phyloP scores from a whole-genome alignment of 1,140 invertebrate genomes.

The Psilanteris sp. region DNA sequence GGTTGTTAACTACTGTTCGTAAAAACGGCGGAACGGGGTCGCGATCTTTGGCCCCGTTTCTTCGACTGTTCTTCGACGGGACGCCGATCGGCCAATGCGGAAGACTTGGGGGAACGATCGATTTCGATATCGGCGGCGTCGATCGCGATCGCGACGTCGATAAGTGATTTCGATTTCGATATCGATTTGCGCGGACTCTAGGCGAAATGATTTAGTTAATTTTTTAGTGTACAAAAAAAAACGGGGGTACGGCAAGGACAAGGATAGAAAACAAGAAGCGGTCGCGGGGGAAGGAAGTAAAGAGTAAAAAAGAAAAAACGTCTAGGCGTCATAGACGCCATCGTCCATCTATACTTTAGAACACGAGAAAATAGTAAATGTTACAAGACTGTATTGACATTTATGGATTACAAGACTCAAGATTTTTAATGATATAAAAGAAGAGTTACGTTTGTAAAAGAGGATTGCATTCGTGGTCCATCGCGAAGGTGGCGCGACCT shows the following conservation, averaged over 20 bases:
- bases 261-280: too few species aligned
- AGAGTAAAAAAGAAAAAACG: conserved; percentile 59
- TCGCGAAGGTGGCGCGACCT: conserved; percentile 26
- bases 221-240: conserved; percentile 54
- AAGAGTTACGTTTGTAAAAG: conserved; percentile 58
- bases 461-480: conserved; percentile 30
- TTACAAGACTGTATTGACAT: conserved; percentile 77
- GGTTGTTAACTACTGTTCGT: too few species aligned
- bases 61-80: too few species aligned
- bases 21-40: too few species aligned
- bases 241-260: conserved; percentile 45
- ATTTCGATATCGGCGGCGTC: conserved; percentile 44
- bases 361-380: conserved; percentile 69
- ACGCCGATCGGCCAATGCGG: too few species aligned
- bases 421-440: conserved; percentile 73
- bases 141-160: conserved; percentile 35
- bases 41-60: too few species aligned
- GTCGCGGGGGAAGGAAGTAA: too few species aligned
- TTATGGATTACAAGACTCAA: conserved; percentile 73
- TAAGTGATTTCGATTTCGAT: conserved; percentile 37
- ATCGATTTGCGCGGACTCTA: conserved; percentile 41
- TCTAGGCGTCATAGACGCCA: conserved; percentile 75
- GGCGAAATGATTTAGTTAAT: conserved; percentile 49
- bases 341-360: conserved; percentile 79
- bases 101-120: too few species aligned